phyloP scores from a whole-genome alignment of 2,113 vertebrate genomes.

The Zootoca vivipara region DNA sequence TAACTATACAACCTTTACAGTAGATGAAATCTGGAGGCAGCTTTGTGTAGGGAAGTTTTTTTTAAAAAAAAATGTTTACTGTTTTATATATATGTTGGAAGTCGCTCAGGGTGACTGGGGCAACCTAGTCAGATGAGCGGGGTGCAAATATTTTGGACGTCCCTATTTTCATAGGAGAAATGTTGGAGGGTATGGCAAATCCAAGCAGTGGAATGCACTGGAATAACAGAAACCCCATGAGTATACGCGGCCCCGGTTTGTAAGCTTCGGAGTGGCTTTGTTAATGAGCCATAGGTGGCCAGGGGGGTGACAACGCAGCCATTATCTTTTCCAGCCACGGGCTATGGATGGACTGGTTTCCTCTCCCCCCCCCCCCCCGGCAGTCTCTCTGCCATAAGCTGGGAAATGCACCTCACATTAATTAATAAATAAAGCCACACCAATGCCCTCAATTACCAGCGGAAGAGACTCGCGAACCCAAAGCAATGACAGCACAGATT shows the following conservation, averaged over 20 bases:
- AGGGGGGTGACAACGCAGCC: too few species aligned
- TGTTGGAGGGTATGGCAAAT: too few species aligned
- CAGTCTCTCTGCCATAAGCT: slow-evolving; percentile 42
- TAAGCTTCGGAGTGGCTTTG: neutral
- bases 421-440: slow-evolving; percentile 74
- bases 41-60: too few species aligned
- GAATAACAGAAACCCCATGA: neutral
- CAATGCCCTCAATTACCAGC: slow-evolving; percentile 69
- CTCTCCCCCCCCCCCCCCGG: neutral
- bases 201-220: neutral
- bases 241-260: too few species aligned
- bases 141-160: too few species aligned
- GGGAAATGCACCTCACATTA: slow-evolving; percentile 50
- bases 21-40: too few species aligned
- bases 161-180: too few species aligned
- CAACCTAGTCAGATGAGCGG: too few species aligned
- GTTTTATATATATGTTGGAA: too few species aligned
- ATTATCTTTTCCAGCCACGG: neutral
- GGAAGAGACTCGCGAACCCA: slow-evolving; percentile 70
- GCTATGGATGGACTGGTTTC: neutral
- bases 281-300: neutral
- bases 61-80: too few species aligned
- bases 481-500: slow-evolving; percentile 65
- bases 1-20: too few species aligned
- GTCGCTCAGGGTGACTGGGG: too few species aligned